phyloP scores from a whole-genome alignment of 2,888 invertebrate genomes.

The Isoperla grammatica region DNA sequence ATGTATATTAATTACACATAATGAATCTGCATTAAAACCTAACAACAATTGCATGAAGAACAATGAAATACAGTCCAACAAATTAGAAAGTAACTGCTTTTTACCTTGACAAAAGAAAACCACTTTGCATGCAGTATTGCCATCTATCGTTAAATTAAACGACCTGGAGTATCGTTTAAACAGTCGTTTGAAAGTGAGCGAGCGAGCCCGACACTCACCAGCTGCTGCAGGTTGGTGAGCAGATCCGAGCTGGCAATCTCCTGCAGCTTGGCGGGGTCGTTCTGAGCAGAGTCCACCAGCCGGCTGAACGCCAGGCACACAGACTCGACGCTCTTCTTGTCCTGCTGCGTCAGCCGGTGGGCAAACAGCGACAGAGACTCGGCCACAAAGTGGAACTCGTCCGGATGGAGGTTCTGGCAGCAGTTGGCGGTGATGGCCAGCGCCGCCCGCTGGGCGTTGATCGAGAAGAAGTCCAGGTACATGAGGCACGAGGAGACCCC shows the following conservation, averaged over 20 bases:
- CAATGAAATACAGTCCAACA: too few relatives aligned
- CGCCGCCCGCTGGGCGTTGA: constrained; percentile 94
- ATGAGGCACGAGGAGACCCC: constrained; percentile 95
- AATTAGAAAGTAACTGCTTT: too few relatives aligned
- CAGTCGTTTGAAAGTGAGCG: too few relatives aligned
- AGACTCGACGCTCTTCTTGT: constrained; percentile 97
- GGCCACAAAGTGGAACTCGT: constrained; percentile 90
- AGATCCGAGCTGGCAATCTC: constrained; percentile 91
- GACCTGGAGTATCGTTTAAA: too few relatives aligned
- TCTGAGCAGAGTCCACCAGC: constrained; percentile 92
- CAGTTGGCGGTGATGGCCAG: constrained; percentile 96
- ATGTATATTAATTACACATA: too few relatives aligned
- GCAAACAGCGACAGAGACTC: constrained; percentile 85
- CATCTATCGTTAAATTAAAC: too few relatives aligned
- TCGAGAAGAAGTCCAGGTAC: constrained; percentile 97
- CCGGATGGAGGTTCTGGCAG: constrained; percentile 86
- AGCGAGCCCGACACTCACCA: too few relatives aligned
- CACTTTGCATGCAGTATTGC: too few relatives aligned
- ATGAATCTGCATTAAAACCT: too few relatives aligned
- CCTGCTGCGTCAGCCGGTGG: constrained; percentile 56
- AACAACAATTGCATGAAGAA: too few relatives aligned
- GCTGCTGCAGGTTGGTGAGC: constrained; percentile 87
- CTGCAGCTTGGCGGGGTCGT: constrained; percentile 81
- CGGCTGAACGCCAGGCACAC: constrained; percentile 95
- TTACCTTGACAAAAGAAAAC: too few relatives aligned